These are phyloP conservation scores for Drosophila falleni DNA, from an alignment of 2,888 invertebrate species.

Conservation along the genomic window DNA sequence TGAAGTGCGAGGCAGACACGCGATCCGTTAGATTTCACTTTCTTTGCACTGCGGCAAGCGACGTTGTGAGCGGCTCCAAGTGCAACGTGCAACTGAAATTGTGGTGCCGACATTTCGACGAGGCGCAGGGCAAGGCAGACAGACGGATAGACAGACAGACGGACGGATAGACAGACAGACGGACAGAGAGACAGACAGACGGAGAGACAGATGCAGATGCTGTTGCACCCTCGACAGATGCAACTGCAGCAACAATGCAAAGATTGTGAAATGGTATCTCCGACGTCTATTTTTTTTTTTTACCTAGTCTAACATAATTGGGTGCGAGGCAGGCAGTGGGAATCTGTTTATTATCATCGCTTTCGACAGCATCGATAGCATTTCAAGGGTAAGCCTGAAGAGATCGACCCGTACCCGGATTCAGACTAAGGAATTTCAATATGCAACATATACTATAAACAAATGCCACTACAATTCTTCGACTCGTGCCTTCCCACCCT, in stretches of 20 bases:
- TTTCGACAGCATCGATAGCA: conserved; percentile 12
- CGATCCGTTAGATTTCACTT: conserved; percentile 72
- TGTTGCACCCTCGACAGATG: conserved; percentile 52
- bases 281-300: conserved; percentile 41
- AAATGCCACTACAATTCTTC: conserved; percentile 14
- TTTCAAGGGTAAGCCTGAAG: conserved; percentile 66
- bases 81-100: conserved; percentile 74
- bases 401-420: conserved; percentile 7
- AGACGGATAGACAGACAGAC: conserved; percentile 5
- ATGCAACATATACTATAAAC: conserved; percentile 33
- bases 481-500: not conserved
- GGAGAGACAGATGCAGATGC: conserved; percentile 23
- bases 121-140: conserved; percentile 36
- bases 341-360: conserved; percentile 72
- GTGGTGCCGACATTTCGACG: conserved; percentile 28
- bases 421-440: conserved; percentile 2
- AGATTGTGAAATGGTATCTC: conserved; percentile 43
- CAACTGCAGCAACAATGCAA: conserved; percentile 44
- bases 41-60: conserved; percentile 36
- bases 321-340: conserved; percentile 39
- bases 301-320: conserved; percentile 72
- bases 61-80: conserved; percentile 62
- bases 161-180: not conserved
- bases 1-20: conserved; percentile 49
- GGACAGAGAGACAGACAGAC: conserved; percentile 25